Base-by-base conservation (phyloP, 2,113 vertebrate genomes). In the Columbina picui region DNA sequence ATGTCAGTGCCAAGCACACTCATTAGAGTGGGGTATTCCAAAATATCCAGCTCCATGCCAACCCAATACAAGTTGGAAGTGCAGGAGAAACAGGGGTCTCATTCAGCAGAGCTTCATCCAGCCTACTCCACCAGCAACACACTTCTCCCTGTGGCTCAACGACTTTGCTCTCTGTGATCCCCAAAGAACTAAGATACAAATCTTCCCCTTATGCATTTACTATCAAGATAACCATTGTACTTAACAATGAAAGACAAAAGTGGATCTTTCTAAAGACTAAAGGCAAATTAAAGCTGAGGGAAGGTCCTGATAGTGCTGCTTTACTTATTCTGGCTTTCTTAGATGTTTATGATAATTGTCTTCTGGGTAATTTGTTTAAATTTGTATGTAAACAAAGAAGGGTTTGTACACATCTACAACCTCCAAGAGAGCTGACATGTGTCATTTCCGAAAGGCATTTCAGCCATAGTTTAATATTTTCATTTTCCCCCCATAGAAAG, bases 361-460 rank as follows among this genome's bases (percentile, higher is more conserved):
- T 83, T 43, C 78, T 55, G 59, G 29, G 52, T 93, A 95, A 94
- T 94, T 95, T 96, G 97, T 93, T 80, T 97, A 93, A 71, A 78
- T 96, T 90, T 90, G 71, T 87, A 84, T 81, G 88, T 86, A 96
- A 96, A 96, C 96, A 96, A 96, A 73, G 80, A 86, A 92, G 60
- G 32, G 39, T 73, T 94, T 73, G 36, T 78, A 78, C 32, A 81
- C 65, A 93, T 76, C 89, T 74, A 78, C 36, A 43, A 67, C 90
- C 60, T 87, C 56, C 45, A 23, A 50, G 34, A 80, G 55, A 49
- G 38, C 27, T 67, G 49, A 61, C 0, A 6, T 1, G 50, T 80
- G 69, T 43, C 68, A 75, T 12, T 80, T 67, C 68, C 78, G 56
- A 94, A 86, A 76, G 71, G 59, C n/a, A 14, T 67, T 82, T 90